Conservation (phyloP, 2,888 invertebrate genomes). For the Hermaeophaga mercurialis region DNA sequence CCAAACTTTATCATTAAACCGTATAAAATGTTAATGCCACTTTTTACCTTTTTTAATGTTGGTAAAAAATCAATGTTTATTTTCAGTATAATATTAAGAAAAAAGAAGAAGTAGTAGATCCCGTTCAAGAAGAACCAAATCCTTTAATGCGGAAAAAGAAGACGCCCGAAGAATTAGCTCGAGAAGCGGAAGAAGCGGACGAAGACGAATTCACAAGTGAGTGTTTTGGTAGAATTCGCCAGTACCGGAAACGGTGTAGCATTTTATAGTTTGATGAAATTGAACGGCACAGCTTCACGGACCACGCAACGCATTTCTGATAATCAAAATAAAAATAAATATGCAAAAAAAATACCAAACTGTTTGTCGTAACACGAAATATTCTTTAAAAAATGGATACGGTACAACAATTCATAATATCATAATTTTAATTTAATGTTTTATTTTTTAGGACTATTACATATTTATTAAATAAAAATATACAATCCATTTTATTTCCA, state of each 20-base stretch:
- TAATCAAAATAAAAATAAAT: constrained; percentile 7
- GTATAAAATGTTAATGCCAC: no score
- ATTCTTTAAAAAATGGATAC: background rate
- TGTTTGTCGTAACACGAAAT: background rate
- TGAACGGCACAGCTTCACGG: constrained; percentile 35
- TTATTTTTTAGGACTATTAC: no score
- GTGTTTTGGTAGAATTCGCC: constrained; percentile 56
- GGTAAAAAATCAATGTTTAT: no score
- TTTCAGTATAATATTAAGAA: constrained; percentile 98
- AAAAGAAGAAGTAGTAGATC: constrained; percentile 87
- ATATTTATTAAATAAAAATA: no score
- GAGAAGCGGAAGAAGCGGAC: constrained; percentile 94
- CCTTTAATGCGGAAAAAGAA: constrained; percentile 98
- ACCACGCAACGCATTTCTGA: constrained; percentile 1
- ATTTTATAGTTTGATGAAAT: constrained; percentile 39
- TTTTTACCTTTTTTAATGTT: no score
- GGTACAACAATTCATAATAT: no score
- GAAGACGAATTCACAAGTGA: constrained; percentile 96
- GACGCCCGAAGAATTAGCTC: constrained; percentile 96
- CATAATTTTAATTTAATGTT: no score
- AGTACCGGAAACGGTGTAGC: constrained; percentile 51
- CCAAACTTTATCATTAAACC: no score
- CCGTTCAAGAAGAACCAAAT: constrained; percentile 86
- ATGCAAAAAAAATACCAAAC: constrained; percentile 10
- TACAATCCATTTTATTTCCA: no score